Base-by-base conservation (phyloP, 2,888 invertebrate genomes). In the Cepaea hortensis region DNA sequence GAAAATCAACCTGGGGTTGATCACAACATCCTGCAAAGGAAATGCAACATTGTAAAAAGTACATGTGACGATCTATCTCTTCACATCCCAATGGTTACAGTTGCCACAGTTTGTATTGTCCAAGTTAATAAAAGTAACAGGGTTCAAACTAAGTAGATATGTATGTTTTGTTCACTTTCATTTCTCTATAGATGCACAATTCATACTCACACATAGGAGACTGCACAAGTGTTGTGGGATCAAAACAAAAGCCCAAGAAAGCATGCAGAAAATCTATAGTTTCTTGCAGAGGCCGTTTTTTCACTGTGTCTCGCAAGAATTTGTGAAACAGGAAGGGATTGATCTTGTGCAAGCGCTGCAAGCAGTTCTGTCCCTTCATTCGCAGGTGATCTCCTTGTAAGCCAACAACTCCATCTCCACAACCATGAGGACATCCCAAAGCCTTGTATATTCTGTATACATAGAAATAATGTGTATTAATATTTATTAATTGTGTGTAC, bases 381-480 rank as follows among this genome's bases (percentile, higher is more conserved):
- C 99, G 96, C 13, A 99, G 91, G 77, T 92, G 90, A 88, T 94
- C 93, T 23, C 93, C 93, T 88, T 91, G 91, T n/a, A 91, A 88
- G 80, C 94, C 93, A 1, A 93, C 89, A 70, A 92, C 90, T n/a
- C 93, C 93, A 88, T 97, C 96, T 81, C 97, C 97, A 94, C 99
- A 99, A 2, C 98, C 98, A 94, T 99, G 97, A 0, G 97, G 97
- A 94, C 99, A 99, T 0, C 99, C 99, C 61, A 99, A 95, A 91
- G 98, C 97, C 88, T 97, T 97, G 85, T 98, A 95, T 9, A 98
- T 96, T 91, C 98, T 97, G 91, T 75, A 92, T 89, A 76, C 85
- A 50, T 35, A 11, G 3, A 18, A 18, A 77, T 50, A 77, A 77
- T 15, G 3, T 50, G 20, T 77, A 20, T 50, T 50, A 77, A 50